These are phyloP conservation scores for Pedetes capensis DNA, from an alignment of 2,113 vertebrate species.

Conservation along the genomic window DNA sequence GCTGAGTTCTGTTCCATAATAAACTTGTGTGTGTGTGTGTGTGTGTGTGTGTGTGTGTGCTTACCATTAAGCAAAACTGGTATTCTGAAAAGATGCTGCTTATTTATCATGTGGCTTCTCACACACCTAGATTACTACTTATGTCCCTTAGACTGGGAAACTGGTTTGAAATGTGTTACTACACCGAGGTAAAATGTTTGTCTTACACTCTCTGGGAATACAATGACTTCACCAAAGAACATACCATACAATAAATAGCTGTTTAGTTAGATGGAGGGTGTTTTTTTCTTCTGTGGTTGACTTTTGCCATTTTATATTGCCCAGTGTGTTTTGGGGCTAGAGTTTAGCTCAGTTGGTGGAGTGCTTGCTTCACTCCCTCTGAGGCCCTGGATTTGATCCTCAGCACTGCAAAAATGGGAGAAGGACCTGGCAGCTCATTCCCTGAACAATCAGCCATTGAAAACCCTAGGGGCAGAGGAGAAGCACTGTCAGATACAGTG, in stretches of 20 bases:
- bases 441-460: too few relatives aligned
- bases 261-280: neutral
- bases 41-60: neutral
- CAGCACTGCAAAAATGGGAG: too few relatives aligned
- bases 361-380: too few relatives aligned
- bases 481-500: too few relatives aligned
- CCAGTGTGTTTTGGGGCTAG: too few relatives aligned
- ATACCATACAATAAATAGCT: neutral
- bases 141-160: neutral
- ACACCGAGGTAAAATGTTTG: slow-evolving; percentile 33
- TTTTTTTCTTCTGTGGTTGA: slow-evolving; percentile 14
- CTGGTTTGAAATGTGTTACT: slow-evolving; percentile 33
- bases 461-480: too few relatives aligned
- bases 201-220: neutral
- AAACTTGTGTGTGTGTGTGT: neutral
- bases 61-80: slow-evolving; percentile 24
- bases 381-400: too few relatives aligned
- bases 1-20: neutral
- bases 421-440: too few relatives aligned
- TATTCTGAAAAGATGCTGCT: slow-evolving; percentile 25
- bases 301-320: neutral
- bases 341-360: too few relatives aligned
- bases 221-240: neutral
- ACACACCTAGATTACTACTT: neutral
- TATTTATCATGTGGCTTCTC: slow-evolving; percentile 33